phyloP scores from a whole-genome alignment of 2,797 vertebrate genomes.

The Taenioides sp. region DNA sequence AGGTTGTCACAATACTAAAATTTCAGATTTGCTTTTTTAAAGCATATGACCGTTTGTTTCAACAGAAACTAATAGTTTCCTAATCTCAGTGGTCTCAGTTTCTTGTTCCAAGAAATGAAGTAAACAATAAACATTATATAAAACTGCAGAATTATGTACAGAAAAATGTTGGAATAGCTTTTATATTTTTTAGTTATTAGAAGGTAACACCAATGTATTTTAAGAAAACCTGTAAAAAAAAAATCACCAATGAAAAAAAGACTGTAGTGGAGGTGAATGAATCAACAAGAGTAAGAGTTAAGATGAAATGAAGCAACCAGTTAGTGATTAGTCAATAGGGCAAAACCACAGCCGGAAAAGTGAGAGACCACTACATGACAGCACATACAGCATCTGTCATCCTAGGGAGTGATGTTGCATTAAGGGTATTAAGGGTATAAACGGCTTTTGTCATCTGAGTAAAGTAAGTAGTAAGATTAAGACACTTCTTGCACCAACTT shows the following conservation, averaged over 20 bases:
- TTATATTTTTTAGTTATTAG: background rate
- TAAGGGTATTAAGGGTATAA: background rate
- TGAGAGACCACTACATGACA: background rate
- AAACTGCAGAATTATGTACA: too few relatives aligned
- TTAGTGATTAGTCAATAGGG: slow-evolving; percentile 16
- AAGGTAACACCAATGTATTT: slow-evolving; percentile 31
- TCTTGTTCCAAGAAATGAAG: too few relatives aligned
- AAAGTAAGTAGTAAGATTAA: background rate
- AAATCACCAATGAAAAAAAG: slow-evolving; percentile 17
- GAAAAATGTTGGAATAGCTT: background rate
- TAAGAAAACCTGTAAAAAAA: slow-evolving; percentile 41
- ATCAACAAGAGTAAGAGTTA: slow-evolving; percentile 48
- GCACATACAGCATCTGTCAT: background rate
- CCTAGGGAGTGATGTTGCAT: background rate
- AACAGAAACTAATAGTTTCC: too few relatives aligned
- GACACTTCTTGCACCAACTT: background rate
- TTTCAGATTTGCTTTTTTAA: background rate
- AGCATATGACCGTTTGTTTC: too few relatives aligned
- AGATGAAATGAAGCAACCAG: slow-evolving; percentile 11
- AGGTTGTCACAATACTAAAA: background rate
- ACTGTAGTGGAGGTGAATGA: slow-evolving; percentile 19
- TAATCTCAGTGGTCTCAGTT: too few relatives aligned
- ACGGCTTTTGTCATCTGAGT: background rate
- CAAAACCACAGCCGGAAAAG: background rate
- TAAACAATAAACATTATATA: too few relatives aligned